Base-by-base conservation (phyloP, 2,113 vertebrate genomes). In the Mustela lutreola region DNA sequence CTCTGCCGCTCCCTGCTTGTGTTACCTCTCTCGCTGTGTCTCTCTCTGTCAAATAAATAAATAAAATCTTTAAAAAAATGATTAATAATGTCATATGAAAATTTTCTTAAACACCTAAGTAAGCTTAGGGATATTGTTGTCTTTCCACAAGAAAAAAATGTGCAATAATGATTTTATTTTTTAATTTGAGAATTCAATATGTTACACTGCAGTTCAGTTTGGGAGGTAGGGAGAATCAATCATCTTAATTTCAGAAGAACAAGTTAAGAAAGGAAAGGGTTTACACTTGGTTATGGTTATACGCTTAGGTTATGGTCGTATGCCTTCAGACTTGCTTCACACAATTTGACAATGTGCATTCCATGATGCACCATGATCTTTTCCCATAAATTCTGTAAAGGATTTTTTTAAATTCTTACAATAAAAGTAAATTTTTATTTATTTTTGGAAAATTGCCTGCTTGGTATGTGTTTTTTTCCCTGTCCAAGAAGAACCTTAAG, bases 41-140 rank as follows among this genome's bases (percentile, higher is more conserved):
- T 16, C 53, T 56, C 15, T 56, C 53, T 56, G 53, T 56, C 53
- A 56, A 56, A 56, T 56, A 56, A 56, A 56, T 56, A 56, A 56
- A 56, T 18, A 56, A 56, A 56, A 56, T 56, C 16, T 53, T 16
- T 56, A 6, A 1, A 12, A 56, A 56, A 56, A 89, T 93, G 50
- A 93, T 81, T 88, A 86, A 75, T 80, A 75, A 76, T 11, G 91
- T 95, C 16, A 31, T 79, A 48, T 67, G 39, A 96, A 96, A 87
- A 2, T 60, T 45, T 91, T 86, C 62, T 90, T 70, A 89, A 85
- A 96, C 31, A 58, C 42, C 26, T 63, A 22, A 96, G 39, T 95
- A 91, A 96, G 78, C 70, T 84, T 58, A 45, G 4, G 28, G 33
- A 53, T 53, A 76, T 18, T 87, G 22, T 63, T 92, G 1, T 88